phyloP scores from a whole-genome alignment of 2,888 invertebrate genomes.

The Lampropteryx suffumata region DNA sequence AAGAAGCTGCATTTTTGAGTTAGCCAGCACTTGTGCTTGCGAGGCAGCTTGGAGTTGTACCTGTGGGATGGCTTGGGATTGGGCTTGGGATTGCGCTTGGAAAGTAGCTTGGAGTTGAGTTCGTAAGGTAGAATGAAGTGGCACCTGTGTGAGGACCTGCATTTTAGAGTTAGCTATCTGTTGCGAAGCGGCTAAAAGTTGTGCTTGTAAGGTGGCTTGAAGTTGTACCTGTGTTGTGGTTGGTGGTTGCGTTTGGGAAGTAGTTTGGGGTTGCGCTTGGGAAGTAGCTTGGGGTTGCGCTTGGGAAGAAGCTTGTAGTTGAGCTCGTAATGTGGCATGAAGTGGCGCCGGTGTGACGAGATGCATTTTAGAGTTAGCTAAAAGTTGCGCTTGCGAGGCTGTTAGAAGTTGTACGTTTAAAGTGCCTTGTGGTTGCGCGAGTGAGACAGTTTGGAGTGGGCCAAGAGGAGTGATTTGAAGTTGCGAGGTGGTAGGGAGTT shows the following conservation, averaged over 20 bases:
- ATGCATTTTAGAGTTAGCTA: slow-evolving; percentile 7
- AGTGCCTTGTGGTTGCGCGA: slow-evolving; percentile 6
- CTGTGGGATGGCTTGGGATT: neutral
- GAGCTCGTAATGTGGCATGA: neutral
- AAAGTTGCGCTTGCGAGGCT: slow-evolving; percentile 9
- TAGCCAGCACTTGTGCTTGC: neutral
- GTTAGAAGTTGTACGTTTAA: slow-evolving; percentile 7
- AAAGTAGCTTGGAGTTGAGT: neutral
- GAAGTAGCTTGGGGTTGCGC: slow-evolving; percentile 1
- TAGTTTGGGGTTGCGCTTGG: neutral
- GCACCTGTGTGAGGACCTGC: neutral
- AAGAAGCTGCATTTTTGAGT: neutral
- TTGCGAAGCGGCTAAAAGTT: neutral
- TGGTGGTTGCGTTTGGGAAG: neutral
- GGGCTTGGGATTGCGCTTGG: slow-evolving; percentile 1
- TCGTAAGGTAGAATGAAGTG: neutral
- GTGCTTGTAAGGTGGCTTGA: slow-evolving; percentile 1
- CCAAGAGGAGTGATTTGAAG: neutral
- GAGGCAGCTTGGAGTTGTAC: neutral
- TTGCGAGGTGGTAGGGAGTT: slow-evolving; percentile 2
- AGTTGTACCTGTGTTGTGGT: neutral
- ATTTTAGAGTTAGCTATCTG: neutral
- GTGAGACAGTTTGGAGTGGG: slow-evolving; percentile 1
- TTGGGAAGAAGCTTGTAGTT: neutral
- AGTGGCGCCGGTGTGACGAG: slow-evolving; percentile 3